Conservation (phyloP, 1,140 invertebrate genomes). For the Vanessa atalanta region DNA sequence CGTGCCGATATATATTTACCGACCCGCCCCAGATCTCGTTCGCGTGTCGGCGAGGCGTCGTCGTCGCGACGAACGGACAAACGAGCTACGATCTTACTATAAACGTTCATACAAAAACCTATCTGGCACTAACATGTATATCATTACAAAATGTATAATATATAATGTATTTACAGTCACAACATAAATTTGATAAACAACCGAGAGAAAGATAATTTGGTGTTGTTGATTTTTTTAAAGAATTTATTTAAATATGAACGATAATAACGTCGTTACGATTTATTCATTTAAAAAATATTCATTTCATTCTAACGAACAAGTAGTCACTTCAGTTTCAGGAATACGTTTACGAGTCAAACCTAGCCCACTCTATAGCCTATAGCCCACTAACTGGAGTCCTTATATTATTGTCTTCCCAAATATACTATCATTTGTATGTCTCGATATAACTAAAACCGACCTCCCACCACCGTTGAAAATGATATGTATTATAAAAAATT, state of each 20-base stretch:
- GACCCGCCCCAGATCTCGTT: conserved; percentile 1
- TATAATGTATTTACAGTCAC: conserved; percentile 78
- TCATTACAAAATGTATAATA: conserved; percentile 79
- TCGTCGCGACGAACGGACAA: conserved; percentile 5
- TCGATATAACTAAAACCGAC: conserved; percentile 26
- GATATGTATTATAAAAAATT: conserved; percentile 51
- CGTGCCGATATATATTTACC: background rate
- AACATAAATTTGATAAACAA: conserved; percentile 79
- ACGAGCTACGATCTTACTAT: conserved; percentile 46
- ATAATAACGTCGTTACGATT: background rate
- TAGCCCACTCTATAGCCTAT: no score
- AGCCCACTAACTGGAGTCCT: conserved; percentile 22
- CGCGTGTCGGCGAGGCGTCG: background rate
- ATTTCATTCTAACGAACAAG: conserved; percentile 1
- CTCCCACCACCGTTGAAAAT: conserved; percentile 23
- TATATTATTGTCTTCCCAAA: conserved; percentile 32
- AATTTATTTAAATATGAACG: conserved; percentile 8
- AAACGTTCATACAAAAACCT: conserved; percentile 76
- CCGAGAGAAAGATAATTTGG: conserved; percentile 70
- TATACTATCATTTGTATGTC: conserved; percentile 14
- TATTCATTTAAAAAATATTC: background rate
- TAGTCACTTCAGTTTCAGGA: background rate
- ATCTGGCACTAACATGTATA: conserved; percentile 80
- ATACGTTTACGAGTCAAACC: conserved; percentile 5
- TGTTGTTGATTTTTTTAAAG: conserved; percentile 51